phyloP scores from a whole-genome alignment of 2,113 vertebrate genomes.

The Mirounga angustirostris region DNA sequence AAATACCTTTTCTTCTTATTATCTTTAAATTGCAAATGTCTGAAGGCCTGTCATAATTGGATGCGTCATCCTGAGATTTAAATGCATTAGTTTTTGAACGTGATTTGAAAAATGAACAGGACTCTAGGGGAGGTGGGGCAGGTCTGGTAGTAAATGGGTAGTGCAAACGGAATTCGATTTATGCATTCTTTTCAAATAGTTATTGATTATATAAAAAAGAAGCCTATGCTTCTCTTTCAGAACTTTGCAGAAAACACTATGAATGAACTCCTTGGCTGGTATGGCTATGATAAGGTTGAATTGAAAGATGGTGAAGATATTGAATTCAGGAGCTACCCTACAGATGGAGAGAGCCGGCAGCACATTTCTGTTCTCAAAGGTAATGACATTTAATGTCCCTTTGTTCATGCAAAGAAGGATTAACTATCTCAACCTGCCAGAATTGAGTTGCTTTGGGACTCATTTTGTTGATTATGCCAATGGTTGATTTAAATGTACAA shows the following conservation, averaged over 20 bases:
- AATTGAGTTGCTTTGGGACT: constrained; percentile 70
- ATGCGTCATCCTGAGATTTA: constrained; percentile 84
- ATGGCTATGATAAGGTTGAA: constrained; percentile 99
- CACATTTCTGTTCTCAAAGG: constrained; percentile 99
- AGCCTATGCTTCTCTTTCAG: constrained; percentile 91
- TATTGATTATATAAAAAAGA: constrained; percentile 89
- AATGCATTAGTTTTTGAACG: constrained; percentile 84
- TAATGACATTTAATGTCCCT: constrained; percentile 88
- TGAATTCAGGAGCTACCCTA: constrained; percentile 95
- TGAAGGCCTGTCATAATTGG: constrained; percentile 85
- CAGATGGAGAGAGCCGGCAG: constrained; percentile 95
- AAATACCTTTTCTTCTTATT: constrained; percentile 85
- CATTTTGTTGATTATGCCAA: constrained; percentile 75
- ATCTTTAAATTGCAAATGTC: constrained; percentile 85
- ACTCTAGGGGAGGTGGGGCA: constrained; percentile 82
- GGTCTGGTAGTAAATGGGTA: constrained; percentile 77
- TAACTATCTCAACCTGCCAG: constrained; percentile 80
- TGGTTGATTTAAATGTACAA: constrained; percentile 77
- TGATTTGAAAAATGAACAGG: constrained; percentile 86
- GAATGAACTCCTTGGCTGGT: constrained; percentile 99
- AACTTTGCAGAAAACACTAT: constrained; percentile 99
- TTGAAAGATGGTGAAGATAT: constrained; percentile 98
- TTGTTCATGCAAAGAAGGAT: constrained; percentile 80
- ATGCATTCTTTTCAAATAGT: constrained; percentile 85
- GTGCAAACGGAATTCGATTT: constrained; percentile 84